Base-by-base conservation (phyloP, 1,140 invertebrate species). In the Chlorops oryzae region DNA sequence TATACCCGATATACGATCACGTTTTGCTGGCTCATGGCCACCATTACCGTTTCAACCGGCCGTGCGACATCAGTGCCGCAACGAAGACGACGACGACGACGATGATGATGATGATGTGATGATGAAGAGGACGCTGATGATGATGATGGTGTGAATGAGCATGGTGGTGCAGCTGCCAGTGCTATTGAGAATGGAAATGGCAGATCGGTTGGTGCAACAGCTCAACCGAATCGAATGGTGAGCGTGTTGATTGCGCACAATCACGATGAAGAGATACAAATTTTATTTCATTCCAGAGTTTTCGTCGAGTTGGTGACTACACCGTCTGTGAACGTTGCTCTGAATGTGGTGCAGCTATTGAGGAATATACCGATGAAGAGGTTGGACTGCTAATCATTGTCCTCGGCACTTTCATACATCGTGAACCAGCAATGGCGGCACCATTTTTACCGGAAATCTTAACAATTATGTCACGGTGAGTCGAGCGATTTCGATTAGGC, bases 311-410 rank as follows among this genome's bases (percentile, higher is more conserved):
- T 40, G 85, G 85, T 0, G 83, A 88, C 45, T 85, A 88, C 47
- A 85, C 82, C 51, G 77, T 85, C 40, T 78, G 78, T 53, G 79
- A 86, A 40, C 77, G 82, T 70, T 82, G 74, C 63, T 81, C 85
- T 3, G 87, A 92, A 67, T 92, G 90, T 71, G 89, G 90, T 35
- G 80, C 81, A 46, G 67, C 85, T 2, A 81, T 88, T 57, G 95
- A 99, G 76, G 86, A 93, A 63, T 99, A 98, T 71, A 92, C 88
- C 56, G 95, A 99, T 72, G 95, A 99, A 71, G 96, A 98, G 69
- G 78, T 99, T 28, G 93, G 92, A 1, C 77, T 98, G 21, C 92
- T 93, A 65, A 90, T 99, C 53, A 90, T 97, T 22, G 87, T 90
- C 47, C 74, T 98, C 40, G 90, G 90, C 20, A 98, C 96, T 1